Evolutionary conservation across 2,113 vertebrate species (phyloP).

Genomic region (Notarius lentiginosus): DNA sequence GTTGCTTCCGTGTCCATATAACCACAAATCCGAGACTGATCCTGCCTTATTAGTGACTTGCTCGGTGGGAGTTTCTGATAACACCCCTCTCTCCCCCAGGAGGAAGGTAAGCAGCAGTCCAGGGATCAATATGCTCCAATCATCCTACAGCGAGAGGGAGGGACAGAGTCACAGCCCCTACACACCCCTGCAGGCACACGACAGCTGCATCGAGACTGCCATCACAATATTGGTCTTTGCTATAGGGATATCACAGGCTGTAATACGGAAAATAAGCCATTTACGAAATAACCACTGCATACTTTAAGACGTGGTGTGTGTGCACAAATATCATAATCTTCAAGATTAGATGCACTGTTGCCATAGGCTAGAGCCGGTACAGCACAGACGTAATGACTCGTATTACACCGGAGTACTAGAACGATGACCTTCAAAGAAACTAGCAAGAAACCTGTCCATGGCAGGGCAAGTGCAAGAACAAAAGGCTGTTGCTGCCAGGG

Average conservation of each 20-base stretch:
- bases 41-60: constrained; percentile 33
- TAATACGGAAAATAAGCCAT: neutral
- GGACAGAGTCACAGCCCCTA: neutral
- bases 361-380: too few relatives aligned
- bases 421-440: neutral
- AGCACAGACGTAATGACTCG: too few relatives aligned
- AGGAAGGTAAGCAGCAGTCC: constrained; percentile 37
- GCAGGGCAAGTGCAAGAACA: too few relatives aligned
- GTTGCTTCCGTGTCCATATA: neutral
- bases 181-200: neutral
- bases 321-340: too few relatives aligned
- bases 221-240: neutral
- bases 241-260: neutral
- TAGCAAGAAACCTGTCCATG: too few relatives aligned
- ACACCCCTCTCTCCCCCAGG: constrained; percentile 26
- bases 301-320: neutral
- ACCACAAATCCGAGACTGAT: constrained; percentile 10
- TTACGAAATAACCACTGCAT: neutral
- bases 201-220: neutral
- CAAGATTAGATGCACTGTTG: too few relatives aligned
- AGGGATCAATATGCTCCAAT: constrained; percentile 47
- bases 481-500: too few relatives aligned
- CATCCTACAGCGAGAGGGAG: constrained; percentile 10
- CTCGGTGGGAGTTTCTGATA: constrained; percentile 40
- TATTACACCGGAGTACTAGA: too few relatives aligned